Evolutionary conservation across 2,113 vertebrate genomes (phyloP), one percentile per base, ranked within the genome.

Genomic region (Dermatemys mawii): DNA sequence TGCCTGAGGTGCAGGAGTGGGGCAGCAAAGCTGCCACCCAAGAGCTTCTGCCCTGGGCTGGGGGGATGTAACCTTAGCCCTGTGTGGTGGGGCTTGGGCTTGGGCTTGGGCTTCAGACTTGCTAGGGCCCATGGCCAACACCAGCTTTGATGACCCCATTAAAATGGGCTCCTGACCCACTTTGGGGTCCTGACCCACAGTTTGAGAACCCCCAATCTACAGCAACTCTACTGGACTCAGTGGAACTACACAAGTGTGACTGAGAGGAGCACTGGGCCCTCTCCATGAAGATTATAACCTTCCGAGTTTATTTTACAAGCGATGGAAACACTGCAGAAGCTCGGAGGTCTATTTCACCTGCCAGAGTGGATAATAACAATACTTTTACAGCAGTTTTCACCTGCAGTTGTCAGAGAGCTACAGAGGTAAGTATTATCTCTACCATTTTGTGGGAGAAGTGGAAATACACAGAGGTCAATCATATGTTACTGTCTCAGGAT

Each of bases 1-100:
- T 3, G 9, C 48, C 21, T 0, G 3, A 19, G 50, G 17, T 3
- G 19, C 17, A 1, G 6, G 3, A 3, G 8, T 16, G 51, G 21
- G 51, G 51, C 4, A 21, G 21, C 51, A 53, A 53, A 53, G 51
- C 21, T 53, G 51, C 21, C 21, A 22, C 51, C 51, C 21, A 22
- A 53, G 21, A 21, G 21, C 51, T 53, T 53, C 51, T 53, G 51
- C 51, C 51, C 51, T 22, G 51, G 21, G 19, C 3, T n/a, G n/a
- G n/a, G n/a, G n/a, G n/a, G n/a, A n/a, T n/a, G n/a, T n/a, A n/a
- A n/a, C n/a, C n/a, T n/a, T n/a, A n/a, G 51, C 51, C 51, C 51
- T 22, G 51, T 7, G 19, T 3, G 7, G 51, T 53, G 51, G 51
- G 21, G 21, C 51, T 53, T 53, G 51, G 21, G 51, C 19, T 53